Evolutionary conservation across 2,888 invertebrate genomes (phyloP), one percentile per base, ranked within the genome.

Genomic region (Ypsolopha sequella): DNA sequence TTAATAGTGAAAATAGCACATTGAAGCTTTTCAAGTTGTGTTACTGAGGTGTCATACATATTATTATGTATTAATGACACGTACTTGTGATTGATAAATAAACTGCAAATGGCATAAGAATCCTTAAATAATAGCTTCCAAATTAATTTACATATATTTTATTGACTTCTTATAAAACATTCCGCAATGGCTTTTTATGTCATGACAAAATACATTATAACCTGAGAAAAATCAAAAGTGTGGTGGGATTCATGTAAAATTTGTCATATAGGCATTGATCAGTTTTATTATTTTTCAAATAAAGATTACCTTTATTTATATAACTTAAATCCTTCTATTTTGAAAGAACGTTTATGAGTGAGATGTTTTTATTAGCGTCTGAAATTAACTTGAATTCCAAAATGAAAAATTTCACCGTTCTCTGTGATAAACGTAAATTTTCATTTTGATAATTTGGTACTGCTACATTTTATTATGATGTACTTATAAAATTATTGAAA

Each of bases 111-210:
- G 8, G 38, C n/a, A 38, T 38, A 8, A 38, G n/a, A 38, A 8
- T 38, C 6, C 6, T 3, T 2, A 38, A 38, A 38, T 10, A 6
- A 11, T 11, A 9, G 39, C 39, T 39, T 11, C 11, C 10, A 10
- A 6, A 11, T 11, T 10, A 39, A 39, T 38, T 38, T 38, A 38
- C n/a, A 38, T 38, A 38, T 6, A 4, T 11, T 47, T 36, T 36
- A 36, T 9, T 13, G 7, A 47, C 6, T 36, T 36, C 36, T 36
- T 52, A 52, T 58, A 56, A 61, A 56, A 70, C 71, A 72, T 72
- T 72, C 71, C 71, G 64, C 61, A 54, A 53, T 60, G 58, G 66
- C 70, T 70, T 67, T 63, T 60, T 67, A 56, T 63, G 62, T 66
- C 60, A 65, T 61, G 52, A 63, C 13, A 14, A 57, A 56, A 56